A percentile compares a stretch with the other conserved stretches of the same genome.
Evolutionary conservation across 1,140 invertebrate species (phyloP).

Genomic region (Melitaea cinxia): DNA sequence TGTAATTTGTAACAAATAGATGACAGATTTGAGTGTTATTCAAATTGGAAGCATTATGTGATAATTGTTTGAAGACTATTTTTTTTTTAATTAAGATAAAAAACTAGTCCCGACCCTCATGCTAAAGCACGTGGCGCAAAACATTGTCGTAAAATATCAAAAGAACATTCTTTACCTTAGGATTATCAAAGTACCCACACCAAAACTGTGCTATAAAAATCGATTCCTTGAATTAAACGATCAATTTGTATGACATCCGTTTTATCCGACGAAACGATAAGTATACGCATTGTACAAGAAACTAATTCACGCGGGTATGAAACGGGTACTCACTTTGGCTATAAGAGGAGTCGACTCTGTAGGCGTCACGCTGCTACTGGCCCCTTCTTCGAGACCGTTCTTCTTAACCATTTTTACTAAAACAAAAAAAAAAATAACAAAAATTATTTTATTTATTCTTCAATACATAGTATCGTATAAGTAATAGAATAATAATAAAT

Average conservation of each 20-base stretch:
- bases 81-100: too few relatives aligned
- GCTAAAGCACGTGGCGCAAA: too few relatives aligned
- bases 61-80: too few relatives aligned
- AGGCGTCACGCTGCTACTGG: conserved; percentile 22
- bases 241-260: conserved; percentile 5
- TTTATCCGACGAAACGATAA: not conserved
- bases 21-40: too few relatives aligned
- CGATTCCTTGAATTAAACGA: not conserved
- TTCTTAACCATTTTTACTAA: conserved; percentile 47
- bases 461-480: too few relatives aligned
- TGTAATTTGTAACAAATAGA: too few relatives aligned
- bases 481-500: too few relatives aligned
- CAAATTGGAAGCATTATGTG: too few relatives aligned
- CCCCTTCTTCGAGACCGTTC: conserved; percentile 37
- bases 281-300: not conserved
- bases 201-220: not conserved
- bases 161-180: not conserved
- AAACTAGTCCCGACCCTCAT: too few relatives aligned
- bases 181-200: not conserved
- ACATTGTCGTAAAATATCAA: too few relatives aligned
- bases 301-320: not conserved
- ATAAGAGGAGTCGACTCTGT: conserved; percentile 52
- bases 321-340: conserved; percentile 37
- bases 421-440: not conserved
- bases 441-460: not conserved